These are phyloP conservation scores for Agapetus fuscipes DNA, from an alignment of 2,888 invertebrate species.

Conservation along the genomic window DNA sequence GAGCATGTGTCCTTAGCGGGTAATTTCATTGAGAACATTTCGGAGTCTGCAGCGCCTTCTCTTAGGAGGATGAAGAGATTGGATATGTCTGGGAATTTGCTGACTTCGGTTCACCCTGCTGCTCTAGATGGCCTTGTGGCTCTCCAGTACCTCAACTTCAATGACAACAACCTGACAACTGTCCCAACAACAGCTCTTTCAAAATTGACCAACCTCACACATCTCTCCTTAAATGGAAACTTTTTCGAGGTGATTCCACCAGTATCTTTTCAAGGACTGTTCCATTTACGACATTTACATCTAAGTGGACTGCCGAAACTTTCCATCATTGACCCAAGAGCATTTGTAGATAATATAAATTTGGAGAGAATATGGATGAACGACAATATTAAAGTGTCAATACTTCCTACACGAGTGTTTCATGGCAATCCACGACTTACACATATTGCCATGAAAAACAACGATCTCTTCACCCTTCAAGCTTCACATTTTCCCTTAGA, in stretches of 20 bases:
- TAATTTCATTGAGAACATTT: constrained; percentile 67
- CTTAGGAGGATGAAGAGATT: constrained; percentile 61
- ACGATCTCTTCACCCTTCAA: constrained; percentile 64
- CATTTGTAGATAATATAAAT: constrained; percentile 78
- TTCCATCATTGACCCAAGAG: constrained; percentile 61
- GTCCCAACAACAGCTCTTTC: constrained; percentile 69
- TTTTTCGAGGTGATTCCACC: constrained; percentile 62
- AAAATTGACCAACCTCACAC: constrained; percentile 65
- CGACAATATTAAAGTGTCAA: constrained; percentile 62
- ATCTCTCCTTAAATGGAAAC: constrained; percentile 70
- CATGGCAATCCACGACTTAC: constrained; percentile 73
- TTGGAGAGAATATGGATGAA: constrained; percentile 69
- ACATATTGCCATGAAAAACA: constrained; percentile 66
- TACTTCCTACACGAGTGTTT: constrained; percentile 72
- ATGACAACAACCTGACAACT: constrained; percentile 71
- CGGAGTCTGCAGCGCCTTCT: constrained; percentile 61
- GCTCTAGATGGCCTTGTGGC: constrained; percentile 67
- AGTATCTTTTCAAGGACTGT: constrained; percentile 75
- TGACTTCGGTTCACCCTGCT: constrained; percentile 58
- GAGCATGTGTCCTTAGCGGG: constrained; percentile 66
- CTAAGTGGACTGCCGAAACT: constrained; percentile 60
- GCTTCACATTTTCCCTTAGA: constrained; percentile 77
- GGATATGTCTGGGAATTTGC: constrained; percentile 65
- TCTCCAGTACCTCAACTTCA: constrained; percentile 63
- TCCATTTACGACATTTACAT: constrained; percentile 66